Conservation (phyloP, 2,888 invertebrate genomes). For the Periphyllus acericola region DNA sequence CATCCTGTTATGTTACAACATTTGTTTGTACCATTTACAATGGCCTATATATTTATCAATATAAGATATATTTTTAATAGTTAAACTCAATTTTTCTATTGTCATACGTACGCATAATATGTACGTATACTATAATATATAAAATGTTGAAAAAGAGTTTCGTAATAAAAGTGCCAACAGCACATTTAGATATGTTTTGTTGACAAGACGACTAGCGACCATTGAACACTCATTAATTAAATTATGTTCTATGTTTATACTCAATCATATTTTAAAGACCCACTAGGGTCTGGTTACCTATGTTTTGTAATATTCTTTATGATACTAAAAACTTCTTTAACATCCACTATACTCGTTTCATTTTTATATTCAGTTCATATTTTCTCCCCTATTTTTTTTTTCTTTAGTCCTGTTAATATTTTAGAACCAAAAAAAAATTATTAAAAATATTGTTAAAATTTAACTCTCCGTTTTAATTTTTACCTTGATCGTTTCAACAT, state of each 20-base stretch:
- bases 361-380: background rate
- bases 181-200: background rate
- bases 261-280: background rate
- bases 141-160: background rate
- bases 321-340: background rate
- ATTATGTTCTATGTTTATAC: background rate
- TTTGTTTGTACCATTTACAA: background rate
- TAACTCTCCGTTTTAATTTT: no score
- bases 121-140: background rate
- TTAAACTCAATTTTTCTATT: background rate
- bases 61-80: slow-evolving; percentile 14
- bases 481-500: no score
- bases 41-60: background rate
- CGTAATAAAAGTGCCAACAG: slow-evolving; percentile 42
- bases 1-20: background rate
- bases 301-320: slow-evolving; percentile 27
- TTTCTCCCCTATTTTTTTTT: slow-evolving; percentile 11
- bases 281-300: background rate
- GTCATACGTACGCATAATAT: background rate
- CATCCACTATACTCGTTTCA: slow-evolving; percentile 1
- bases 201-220: background rate
- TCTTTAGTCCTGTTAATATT: no score
- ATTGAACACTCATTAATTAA: background rate
- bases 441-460: no score
- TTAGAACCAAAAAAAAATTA: no score